Evolutionary conservation across 1,140 invertebrate species (phyloP), one percentile per base, ranked within the genome.

Genomic region (Idris sp.): DNA sequence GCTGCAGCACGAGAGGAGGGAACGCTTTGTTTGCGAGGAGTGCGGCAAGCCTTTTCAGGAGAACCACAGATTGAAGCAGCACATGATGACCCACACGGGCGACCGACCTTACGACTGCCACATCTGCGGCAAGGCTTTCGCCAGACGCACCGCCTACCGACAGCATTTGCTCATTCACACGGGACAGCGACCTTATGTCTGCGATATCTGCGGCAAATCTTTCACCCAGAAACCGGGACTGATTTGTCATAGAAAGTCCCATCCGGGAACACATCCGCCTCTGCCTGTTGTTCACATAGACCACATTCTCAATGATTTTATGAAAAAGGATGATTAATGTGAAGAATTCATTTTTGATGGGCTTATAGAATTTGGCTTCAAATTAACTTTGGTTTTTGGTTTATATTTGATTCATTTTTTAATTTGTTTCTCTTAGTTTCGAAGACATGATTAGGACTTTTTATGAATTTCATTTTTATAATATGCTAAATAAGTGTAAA

Each of bases 41-140:
- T 96, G 95, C 78, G 89, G 89, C 0, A 96, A 95, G 78, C 91
- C 90, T 0, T 96, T 90, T 81, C 61, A 78, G 0, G 80, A 83
- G 18, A 81, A 81, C 7, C 78, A 79, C 11, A 76, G 81, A 3
- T 49, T 89, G 4, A 88, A 86, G 25, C 90, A 91, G 65, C 91
- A 93, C 43, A 85, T 90, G 59, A 90, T 92, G 74, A 91, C 91
- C 1, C 93, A 95, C 68, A 91, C 91, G 0, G 89, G 92, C 0
- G 92, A 92, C 56, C 90, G 91, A 46, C 93, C 93, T 0, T 94
- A 92, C 78, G 87, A 89, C 44, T 97, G 96, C 80, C 90, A 90
- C 15, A 89, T 93, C 0, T 97, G 95, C 79, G 89, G 90, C 0
- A 92, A 92, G 58, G 88, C 89, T 1, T 96, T 96, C 78, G 91